A percentile compares a stretch with the other conserved stretches of the same genome.
These are phyloP conservation scores for Pinna nobilis DNA, from an alignment of 1,140 invertebrate genomes.

Conservation along the genomic window DNA sequence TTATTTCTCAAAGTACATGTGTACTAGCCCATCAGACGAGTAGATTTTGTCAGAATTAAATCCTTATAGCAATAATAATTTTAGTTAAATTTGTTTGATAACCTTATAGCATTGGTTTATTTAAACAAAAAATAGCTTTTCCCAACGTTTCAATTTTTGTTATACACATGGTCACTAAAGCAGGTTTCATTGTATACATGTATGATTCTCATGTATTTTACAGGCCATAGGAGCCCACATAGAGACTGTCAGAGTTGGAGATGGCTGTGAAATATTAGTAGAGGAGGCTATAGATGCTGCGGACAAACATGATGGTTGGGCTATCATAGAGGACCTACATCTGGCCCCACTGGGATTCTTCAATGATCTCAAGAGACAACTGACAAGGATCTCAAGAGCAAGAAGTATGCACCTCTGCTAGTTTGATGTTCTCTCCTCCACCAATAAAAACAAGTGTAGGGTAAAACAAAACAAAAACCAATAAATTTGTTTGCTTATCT, in stretches of 20 bases:
- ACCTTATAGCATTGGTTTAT: neutral
- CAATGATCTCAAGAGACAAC: constrained; percentile 58
- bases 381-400: constrained; percentile 59
- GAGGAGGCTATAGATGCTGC: constrained; percentile 66
- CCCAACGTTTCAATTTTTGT: too few species aligned
- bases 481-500: neutral
- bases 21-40: too few species aligned
- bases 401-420: constrained; percentile 55
- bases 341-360: constrained; percentile 61
- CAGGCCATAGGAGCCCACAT: constrained; percentile 54
- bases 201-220: too few species aligned
- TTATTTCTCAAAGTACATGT: too few species aligned
- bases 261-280: constrained; percentile 61
- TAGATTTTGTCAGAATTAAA: too few species aligned
- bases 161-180: too few species aligned
- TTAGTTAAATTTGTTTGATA: neutral
- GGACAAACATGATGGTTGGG: constrained; percentile 70
- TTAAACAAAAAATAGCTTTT: too few species aligned
- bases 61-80: neutral
- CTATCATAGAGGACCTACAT: constrained; percentile 69
- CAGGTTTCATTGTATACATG: neutral
- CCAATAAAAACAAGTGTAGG: neutral
- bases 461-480: neutral
- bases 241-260: constrained; percentile 60
- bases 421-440: neutral